Evolutionary conservation across 2,113 vertebrate genomes (phyloP).

Genomic region (Alethe diademata): DNA sequence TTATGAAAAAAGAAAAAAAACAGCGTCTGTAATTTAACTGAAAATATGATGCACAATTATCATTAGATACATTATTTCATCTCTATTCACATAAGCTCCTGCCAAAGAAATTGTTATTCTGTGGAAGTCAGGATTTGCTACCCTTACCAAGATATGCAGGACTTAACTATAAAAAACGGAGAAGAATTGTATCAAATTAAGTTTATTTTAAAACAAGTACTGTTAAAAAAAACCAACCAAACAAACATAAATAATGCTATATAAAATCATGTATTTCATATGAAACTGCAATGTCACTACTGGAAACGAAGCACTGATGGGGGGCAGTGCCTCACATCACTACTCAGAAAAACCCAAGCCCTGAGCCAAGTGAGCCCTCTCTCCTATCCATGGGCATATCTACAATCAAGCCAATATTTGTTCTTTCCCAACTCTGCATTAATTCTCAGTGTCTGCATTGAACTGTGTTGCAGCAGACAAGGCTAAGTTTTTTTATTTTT

Average conservation of each 20-base stretch:
- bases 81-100: neutral
- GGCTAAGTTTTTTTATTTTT: neutral
- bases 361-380: neutral
- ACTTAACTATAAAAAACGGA: neutral
- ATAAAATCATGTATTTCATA: neutral
- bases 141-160: neutral
- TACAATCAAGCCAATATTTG: neutral
- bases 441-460: neutral
- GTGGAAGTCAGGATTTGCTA: neutral
- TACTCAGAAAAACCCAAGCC: neutral
- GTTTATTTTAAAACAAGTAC: neutral
- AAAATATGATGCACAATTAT: neutral
- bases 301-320: neutral
- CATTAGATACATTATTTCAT: neutral
- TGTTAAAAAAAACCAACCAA: neutral
- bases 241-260: accelerated
- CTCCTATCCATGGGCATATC: neutral
- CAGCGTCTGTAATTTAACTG: neutral
- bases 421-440: neutral
- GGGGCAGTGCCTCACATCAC: neutral
- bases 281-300: neutral
- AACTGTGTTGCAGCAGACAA: neutral
- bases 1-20: neutral
- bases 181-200: neutral
- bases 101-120: neutral